phyloP scores from a whole-genome alignment of 2,797 vertebrate species.

The Triplophysa bombifrons region DNA sequence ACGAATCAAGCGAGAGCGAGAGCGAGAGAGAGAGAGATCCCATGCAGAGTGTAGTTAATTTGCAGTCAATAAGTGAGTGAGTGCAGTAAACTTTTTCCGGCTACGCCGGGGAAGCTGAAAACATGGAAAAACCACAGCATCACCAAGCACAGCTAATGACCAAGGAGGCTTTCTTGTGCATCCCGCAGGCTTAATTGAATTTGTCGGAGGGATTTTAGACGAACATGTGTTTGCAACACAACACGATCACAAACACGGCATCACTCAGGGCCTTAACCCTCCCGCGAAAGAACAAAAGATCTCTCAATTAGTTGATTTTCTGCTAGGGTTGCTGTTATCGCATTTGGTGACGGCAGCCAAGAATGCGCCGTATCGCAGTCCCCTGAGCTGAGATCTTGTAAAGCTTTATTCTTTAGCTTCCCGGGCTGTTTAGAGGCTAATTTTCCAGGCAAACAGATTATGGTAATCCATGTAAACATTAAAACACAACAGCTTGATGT shows the following conservation, averaged over 20 bases:
- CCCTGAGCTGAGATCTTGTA: constrained; percentile 71
- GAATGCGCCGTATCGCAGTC: constrained; percentile 61
- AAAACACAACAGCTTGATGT: constrained; percentile 80
- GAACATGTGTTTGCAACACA: constrained; percentile 47
- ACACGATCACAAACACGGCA: constrained; percentile 48
- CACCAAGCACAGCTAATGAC: constrained; percentile 31
- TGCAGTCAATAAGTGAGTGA: constrained; percentile 28
- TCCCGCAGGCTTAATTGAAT: constrained; percentile 39
- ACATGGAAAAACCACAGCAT: constrained; percentile 54
- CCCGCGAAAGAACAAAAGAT: constrained; percentile 53
- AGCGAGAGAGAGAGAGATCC: constrained; percentile 58
- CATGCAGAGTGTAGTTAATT: constrained; percentile 15
- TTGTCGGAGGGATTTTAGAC: constrained; percentile 39
- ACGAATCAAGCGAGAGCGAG: neutral
- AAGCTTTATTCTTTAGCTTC: constrained; percentile 73
- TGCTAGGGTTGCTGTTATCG: constrained; percentile 67
- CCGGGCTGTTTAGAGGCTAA: constrained; percentile 80
- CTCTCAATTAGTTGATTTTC: constrained; percentile 64
- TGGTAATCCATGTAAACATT: constrained; percentile 85
- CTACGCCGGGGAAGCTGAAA: neutral
- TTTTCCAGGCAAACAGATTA: constrained; percentile 86
- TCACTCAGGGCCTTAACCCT: constrained; percentile 55
- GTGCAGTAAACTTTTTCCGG: constrained; percentile 42
- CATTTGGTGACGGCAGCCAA: constrained; percentile 64
- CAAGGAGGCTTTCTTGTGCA: constrained; percentile 22